Conservation (phyloP, 2,113 vertebrate species). For the Reinhardtius hippoglossoides region DNA sequence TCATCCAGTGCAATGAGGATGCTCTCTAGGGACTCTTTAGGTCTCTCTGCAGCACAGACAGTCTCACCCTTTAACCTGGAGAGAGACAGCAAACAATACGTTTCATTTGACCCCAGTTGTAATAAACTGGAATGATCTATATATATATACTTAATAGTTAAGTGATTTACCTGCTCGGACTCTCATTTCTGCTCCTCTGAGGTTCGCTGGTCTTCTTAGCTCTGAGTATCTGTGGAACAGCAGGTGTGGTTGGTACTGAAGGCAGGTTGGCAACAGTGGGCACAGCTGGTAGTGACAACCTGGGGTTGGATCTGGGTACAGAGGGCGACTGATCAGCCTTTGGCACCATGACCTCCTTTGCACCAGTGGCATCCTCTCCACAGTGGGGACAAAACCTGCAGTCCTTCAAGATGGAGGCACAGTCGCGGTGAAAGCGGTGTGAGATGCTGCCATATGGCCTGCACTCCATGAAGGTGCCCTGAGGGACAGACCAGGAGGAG, state of each 20-base stretch:
- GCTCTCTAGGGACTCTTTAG: slow-evolving; percentile 92
- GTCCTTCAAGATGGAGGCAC: slow-evolving; percentile 90
- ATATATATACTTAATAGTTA: not conserved
- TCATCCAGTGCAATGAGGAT: slow-evolving; percentile 93
- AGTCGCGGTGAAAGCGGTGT: slow-evolving; percentile 94
- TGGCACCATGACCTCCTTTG: slow-evolving; percentile 89
- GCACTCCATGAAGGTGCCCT: slow-evolving; percentile 98
- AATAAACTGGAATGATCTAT: not conserved
- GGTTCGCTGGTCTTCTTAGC: slow-evolving; percentile 75
- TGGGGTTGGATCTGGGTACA: slow-evolving; percentile 61
- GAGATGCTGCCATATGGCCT: slow-evolving; percentile 94
- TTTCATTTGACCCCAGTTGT: not conserved
- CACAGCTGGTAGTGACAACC: slow-evolving; percentile 75
- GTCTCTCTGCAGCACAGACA: slow-evolving; percentile 76
- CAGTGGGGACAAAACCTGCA: slow-evolving; percentile 95
- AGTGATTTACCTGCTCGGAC: slow-evolving; percentile 54
- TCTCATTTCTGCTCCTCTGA: slow-evolving; percentile 41
- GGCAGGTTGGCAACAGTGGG: slow-evolving; percentile 52
- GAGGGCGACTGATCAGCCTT: slow-evolving; percentile 86
- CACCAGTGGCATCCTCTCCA: slow-evolving; percentile 91
- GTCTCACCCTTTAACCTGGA: slow-evolving; percentile 79
- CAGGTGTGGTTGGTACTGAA: slow-evolving; percentile 26
- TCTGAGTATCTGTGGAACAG: slow-evolving; percentile 58
- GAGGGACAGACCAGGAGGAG: not conserved
- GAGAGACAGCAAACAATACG: slow-evolving; percentile 54